phyloP scores from a whole-genome alignment of 2,113 vertebrate species.

The Lasiurus borealis region DNA sequence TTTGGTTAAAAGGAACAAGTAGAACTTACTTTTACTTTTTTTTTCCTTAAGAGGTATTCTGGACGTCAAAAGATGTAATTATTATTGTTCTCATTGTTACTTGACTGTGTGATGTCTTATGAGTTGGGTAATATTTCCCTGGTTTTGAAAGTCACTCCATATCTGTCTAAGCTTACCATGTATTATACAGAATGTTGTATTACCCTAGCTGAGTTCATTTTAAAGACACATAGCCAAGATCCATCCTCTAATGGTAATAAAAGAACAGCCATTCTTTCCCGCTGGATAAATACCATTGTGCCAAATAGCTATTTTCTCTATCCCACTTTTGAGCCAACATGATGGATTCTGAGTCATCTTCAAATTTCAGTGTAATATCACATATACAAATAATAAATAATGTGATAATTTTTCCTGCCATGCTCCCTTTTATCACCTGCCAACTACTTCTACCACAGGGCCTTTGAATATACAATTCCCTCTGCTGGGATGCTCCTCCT shows the following conservation, averaged over 20 bases:
- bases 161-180: slow-evolving; percentile 4
- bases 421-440: neutral
- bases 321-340: neutral
- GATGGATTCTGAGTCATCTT: slow-evolving; percentile 8
- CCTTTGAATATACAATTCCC: neutral
- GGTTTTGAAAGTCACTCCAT: slow-evolving; percentile 23
- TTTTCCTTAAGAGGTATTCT: slow-evolving; percentile 49
- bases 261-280: neutral
- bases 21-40: slow-evolving; percentile 48
- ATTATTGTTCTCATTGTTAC: slow-evolving; percentile 43
- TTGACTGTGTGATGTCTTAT: neutral
- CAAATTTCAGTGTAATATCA: neutral
- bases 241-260: neutral
- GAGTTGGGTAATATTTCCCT: neutral
- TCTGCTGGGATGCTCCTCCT: neutral
- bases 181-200: neutral
- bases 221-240: neutral
- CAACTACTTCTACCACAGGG: neutral
- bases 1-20: slow-evolving; percentile 58
- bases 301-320: neutral
- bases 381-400: slow-evolving; percentile 29
- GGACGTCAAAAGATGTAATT: slow-evolving; percentile 49
- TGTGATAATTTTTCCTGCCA: neutral
- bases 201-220: neutral
- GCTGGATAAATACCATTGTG: neutral